Percentiles rank a stretch among this genome's conserved stretches.
Evolutionary conservation across 2,888 invertebrate species (phyloP).

Genomic region (Ormyrus thymus): DNA sequence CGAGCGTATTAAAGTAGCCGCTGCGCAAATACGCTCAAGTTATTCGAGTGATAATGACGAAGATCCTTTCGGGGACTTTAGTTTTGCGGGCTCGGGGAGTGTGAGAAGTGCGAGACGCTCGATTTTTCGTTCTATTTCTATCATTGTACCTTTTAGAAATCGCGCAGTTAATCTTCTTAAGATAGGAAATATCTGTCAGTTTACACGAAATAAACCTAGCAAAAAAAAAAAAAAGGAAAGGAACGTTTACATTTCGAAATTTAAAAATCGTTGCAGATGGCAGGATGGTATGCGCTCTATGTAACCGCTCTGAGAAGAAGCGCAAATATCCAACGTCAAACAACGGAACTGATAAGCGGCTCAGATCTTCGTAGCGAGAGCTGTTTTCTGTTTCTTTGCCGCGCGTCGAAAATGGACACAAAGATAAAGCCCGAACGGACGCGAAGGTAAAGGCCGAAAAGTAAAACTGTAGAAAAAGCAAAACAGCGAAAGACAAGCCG

Average conservation of each 20-base stretch:
- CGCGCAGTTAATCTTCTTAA: no score
- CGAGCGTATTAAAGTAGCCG: no score
- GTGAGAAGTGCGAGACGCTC: no score
- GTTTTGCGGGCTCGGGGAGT: no score
- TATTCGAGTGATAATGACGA: no score
- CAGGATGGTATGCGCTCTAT: background rate
- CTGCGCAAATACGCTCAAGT: no score
- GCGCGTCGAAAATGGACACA: slow-evolving; percentile 11
- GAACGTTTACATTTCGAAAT: slow-evolving; percentile 4
- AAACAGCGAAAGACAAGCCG: background rate
- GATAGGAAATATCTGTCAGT: background rate
- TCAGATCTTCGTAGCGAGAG: background rate
- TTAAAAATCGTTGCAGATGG: background rate
- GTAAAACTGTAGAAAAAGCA: slow-evolving; percentile 14
- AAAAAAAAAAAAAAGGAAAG: background rate
- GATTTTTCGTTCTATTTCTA: no score
- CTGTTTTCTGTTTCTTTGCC: slow-evolving; percentile 20
- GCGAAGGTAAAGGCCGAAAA: slow-evolving; percentile 33
- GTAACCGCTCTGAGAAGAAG: background rate
- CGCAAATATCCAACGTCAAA: slow-evolving; percentile 29
- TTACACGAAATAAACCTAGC: background rate
- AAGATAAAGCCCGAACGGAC: slow-evolving; percentile 32
- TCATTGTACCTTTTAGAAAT: no score
- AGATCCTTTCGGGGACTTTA: no score
- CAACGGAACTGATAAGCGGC: slow-evolving; percentile 26